Percentiles rank a stretch among this genome's conserved stretches.
Conservation (phyloP, 2,888 invertebrate species). For the Epistrophe grossulariae region DNA sequence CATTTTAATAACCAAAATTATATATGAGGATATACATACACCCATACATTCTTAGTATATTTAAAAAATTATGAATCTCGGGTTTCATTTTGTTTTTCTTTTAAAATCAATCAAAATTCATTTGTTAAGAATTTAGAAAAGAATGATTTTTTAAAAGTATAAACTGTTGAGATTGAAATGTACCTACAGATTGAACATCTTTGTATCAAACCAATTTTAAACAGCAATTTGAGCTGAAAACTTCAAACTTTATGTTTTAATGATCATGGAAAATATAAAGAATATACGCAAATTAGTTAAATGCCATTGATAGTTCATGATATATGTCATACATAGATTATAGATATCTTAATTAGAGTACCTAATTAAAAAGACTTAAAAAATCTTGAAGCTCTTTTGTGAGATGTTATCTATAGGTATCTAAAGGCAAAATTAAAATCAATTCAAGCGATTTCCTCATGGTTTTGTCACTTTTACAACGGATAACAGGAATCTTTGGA, state of each 20-base stretch:
- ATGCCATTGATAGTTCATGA: background rate
- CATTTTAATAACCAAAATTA: too few relatives aligned
- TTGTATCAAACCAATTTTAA: background rate
- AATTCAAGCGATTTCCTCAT: background rate
- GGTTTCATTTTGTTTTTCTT: too few relatives aligned
- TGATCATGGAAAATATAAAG: background rate
- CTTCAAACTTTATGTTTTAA: background rate
- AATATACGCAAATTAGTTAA: background rate
- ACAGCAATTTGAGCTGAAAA: background rate
- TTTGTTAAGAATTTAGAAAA: too few relatives aligned
- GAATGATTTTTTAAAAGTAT: too few relatives aligned
- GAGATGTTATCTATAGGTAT: background rate
- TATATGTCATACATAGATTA: background rate
- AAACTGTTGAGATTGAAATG: too few relatives aligned
- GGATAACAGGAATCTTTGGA: background rate
- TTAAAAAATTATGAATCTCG: too few relatives aligned
- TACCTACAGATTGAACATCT: too few relatives aligned
- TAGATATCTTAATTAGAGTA: background rate
- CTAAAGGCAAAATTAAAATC: background rate
- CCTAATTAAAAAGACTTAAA: background rate
- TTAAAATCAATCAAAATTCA: too few relatives aligned
- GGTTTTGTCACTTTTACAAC: background rate
- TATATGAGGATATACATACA: too few relatives aligned
- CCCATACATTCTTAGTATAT: too few relatives aligned
- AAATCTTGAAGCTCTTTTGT: background rate